Conservation (phyloP, 2,888 invertebrate species). For the Sinotaia quadrata region DNA sequence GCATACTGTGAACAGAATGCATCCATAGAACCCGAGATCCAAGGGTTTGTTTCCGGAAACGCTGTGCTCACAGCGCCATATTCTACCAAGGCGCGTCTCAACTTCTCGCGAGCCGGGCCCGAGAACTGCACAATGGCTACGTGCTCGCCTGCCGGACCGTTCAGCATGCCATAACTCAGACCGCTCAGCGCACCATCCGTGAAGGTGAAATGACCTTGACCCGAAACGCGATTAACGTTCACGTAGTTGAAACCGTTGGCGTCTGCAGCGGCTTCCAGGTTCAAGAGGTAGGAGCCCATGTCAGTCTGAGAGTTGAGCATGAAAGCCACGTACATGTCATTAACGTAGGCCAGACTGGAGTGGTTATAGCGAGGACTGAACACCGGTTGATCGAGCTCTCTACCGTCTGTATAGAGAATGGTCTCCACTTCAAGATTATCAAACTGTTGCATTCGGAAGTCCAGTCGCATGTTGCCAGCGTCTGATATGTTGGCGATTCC, state of each 20-base stretch:
- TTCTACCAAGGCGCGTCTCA: slow-evolving; percentile 16
- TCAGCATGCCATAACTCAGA: slow-evolving; percentile 12
- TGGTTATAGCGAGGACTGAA: slow-evolving; percentile 23
- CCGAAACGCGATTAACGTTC: background rate
- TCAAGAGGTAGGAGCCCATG: background rate
- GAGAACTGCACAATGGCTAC: slow-evolving; percentile 22
- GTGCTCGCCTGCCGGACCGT: slow-evolving; percentile 19
- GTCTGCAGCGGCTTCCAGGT: background rate
- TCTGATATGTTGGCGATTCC: slow-evolving; percentile 4
- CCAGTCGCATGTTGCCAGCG: slow-evolving; percentile 4
- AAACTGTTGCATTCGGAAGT: slow-evolving; percentile 10
- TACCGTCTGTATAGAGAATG: slow-evolving; percentile 14
- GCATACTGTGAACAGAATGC: slow-evolving; percentile 10
- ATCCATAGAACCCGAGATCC: background rate
- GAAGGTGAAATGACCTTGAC: background rate
- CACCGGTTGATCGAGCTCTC: background rate
- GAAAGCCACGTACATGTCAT: slow-evolving; percentile 21
- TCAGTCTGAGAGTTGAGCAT: background rate
- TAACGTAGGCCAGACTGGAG: slow-evolving; percentile 13
- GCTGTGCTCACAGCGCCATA: slow-evolving; percentile 21
- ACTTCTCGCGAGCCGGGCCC: slow-evolving; percentile 12
- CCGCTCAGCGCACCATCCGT: background rate
- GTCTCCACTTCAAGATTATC: slow-evolving; percentile 25
- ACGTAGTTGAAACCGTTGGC: slow-evolving; percentile 1
- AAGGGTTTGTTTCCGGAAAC: slow-evolving; percentile 21